Evolutionary conservation across 2,797 vertebrate genomes (phyloP), one percentile per base, ranked within the genome.

Genomic region (Diceros bicornis): DNA sequence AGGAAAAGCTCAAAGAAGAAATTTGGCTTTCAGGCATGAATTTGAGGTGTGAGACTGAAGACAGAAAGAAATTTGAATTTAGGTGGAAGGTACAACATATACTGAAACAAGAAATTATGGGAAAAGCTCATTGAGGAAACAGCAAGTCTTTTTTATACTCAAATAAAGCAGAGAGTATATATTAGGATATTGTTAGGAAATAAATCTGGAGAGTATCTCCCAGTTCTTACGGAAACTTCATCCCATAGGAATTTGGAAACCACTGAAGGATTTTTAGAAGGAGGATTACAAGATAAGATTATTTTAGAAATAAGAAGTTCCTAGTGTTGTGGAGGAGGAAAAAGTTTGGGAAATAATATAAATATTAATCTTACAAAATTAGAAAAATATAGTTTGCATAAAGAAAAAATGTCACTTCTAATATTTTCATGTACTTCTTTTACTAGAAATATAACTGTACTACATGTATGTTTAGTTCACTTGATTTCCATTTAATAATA

Each of bases 401-500:
- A 89, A 66, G 18, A 68, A 96, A 85, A 66, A 52, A 90, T 23
- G 25, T 34, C 17, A 94, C 50, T 41, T 74, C 9, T 10, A 83
- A 77, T 69, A 89, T 71, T 96, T 87, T 91, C 16, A 44, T 89
- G 37, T 59, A 37, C 50, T 79, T 93, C 32, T 55, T 78, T 74
- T 64, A 25, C 25, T 21, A 81, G n/a, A 37, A 94, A 92, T 59
- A 71, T 25, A 89, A 59, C 41, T 94, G 11, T 57, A 47, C 23
- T 47, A n/a, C 7, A 81, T 37, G 17, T 21, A 32, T 92, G 44
- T 68, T 75, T 94, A 12, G 17, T 84, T 62, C 72, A 52, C n/a
- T 66, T 89, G 17, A n/a, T 81, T 89, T 95, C 59, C 20, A 89
- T 52, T 89, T 84, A 88, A 69, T 68, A 93, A 88, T 27, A 57